These are phyloP conservation scores for Drosophila barbarae DNA, from an alignment of 2,888 invertebrate species.

Conservation along the genomic window DNA sequence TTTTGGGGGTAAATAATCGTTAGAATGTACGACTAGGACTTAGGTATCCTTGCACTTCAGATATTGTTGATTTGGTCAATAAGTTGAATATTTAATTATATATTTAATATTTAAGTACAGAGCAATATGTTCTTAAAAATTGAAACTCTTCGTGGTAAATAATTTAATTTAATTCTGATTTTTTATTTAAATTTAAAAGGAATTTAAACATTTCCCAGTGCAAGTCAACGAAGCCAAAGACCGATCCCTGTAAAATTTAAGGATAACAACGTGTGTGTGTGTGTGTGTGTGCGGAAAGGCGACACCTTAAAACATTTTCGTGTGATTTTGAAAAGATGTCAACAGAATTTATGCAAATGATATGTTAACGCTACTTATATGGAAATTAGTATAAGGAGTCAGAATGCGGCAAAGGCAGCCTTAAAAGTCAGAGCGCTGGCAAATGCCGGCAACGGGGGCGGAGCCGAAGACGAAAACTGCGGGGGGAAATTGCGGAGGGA, in stretches of 20 bases:
- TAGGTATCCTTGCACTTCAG: neutral
- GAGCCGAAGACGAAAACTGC: neutral
- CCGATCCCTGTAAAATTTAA: conserved; percentile 21
- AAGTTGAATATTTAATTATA: neutral
- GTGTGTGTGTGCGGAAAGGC: conserved; percentile 35
- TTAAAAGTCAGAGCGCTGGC: conserved; percentile 22
- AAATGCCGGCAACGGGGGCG: conserved; percentile 8
- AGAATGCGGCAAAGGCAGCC: conserved; percentile 69
- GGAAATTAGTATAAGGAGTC: conserved; percentile 76
- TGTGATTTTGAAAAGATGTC: conserved; percentile 78
- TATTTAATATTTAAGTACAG: neutral
- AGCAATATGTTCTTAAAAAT: neutral
- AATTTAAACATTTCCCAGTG: conserved; percentile 5
- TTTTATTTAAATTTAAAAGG: neutral
- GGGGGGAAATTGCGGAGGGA: conserved; percentile 3
- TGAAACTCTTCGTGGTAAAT: neutral
- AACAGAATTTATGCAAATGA: conserved; percentile 77
- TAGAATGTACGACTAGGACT: neutral
- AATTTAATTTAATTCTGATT: neutral
- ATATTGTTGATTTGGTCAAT: no score
- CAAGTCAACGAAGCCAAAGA: conserved; percentile 6
- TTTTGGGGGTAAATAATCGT: neutral
- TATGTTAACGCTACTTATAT: conserved; percentile 77
- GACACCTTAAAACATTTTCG: conserved; percentile 77
- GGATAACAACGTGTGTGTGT: conserved; percentile 33